These are phyloP conservation scores for Lepidochitona cinerea DNA, from an alignment of 2,888 invertebrate genomes.

Conservation along the genomic window DNA sequence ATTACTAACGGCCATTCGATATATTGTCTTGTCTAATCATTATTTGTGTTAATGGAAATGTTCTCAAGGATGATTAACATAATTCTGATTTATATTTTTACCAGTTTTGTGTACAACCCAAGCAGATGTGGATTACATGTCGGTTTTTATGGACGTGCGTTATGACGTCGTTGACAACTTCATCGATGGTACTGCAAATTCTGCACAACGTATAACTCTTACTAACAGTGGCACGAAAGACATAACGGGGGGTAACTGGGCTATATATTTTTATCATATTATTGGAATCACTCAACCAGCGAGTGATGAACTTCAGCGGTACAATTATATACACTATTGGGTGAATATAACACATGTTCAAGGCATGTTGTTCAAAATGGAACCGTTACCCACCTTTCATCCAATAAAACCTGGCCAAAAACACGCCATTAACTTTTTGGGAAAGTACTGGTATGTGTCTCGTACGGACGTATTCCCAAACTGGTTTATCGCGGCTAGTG, in stretches of 20 bases:
- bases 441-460: background rate
- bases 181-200: background rate
- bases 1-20: no score
- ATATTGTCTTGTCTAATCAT: no score
- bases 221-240: background rate
- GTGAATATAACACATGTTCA: background rate
- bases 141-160: background rate
- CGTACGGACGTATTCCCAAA: conserved; percentile 55
- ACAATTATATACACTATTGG: background rate
- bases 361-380: background rate
- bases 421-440: background rate
- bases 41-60: no score
- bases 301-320: background rate
- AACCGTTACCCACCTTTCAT: background rate
- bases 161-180: conserved; percentile 3
- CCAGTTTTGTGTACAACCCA: background rate
- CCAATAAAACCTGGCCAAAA: background rate
- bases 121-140: background rate
- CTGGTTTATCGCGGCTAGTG: conserved; percentile 43
- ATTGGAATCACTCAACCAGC: background rate
- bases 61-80: no score
- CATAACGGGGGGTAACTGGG: background rate
- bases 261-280: conserved; percentile 5
- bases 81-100: background rate
- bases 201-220: background rate